phyloP scores from a whole-genome alignment of 2,797 vertebrate genomes.

The Phoeniculus purpureus region DNA sequence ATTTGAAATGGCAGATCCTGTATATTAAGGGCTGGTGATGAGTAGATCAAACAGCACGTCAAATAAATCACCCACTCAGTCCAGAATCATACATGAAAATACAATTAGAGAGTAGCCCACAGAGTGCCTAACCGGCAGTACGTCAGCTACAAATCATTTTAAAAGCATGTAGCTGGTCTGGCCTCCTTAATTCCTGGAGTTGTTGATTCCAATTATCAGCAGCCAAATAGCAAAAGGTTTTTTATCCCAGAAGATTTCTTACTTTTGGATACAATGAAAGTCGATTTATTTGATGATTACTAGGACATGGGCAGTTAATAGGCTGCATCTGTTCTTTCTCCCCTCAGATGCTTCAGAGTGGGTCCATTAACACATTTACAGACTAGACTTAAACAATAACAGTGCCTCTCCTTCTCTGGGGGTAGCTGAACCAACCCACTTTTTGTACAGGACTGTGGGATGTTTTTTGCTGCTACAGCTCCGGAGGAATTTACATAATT shows the following conservation, averaged over 20 bases:
- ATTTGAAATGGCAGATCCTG: neutral
- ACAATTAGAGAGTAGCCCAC: conserved; percentile 66
- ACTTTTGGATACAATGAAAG: conserved; percentile 70
- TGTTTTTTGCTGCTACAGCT: conserved; percentile 59
- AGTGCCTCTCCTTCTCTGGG: conserved; percentile 65
- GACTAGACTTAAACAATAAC: conserved; percentile 70
- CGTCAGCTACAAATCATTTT: conserved; percentile 61
- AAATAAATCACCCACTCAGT: conserved; percentile 62
- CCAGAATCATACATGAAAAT: conserved; percentile 68
- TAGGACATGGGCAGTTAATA: conserved; percentile 66
- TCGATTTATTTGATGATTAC: conserved; percentile 71
- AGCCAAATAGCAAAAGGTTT: conserved; percentile 59
- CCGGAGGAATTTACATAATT: conserved; percentile 71
- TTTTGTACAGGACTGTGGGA: conserved; percentile 55
- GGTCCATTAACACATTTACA: conserved; percentile 73
- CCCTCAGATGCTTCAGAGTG: conserved; percentile 55
- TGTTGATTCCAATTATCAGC: conserved; percentile 70
- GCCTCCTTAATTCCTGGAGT: conserved; percentile 60
- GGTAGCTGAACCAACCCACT: conserved; percentile 63
- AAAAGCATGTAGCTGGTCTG: conserved; percentile 65
- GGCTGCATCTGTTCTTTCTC: conserved; percentile 51
- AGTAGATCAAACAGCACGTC: conserved; percentile 38
- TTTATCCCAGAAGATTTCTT: conserved; percentile 68
- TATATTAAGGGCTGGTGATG: neutral
- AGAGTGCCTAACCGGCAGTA: conserved; percentile 60